phyloP scores from a whole-genome alignment of 2,888 invertebrate species.

The Papilio gigon region DNA sequence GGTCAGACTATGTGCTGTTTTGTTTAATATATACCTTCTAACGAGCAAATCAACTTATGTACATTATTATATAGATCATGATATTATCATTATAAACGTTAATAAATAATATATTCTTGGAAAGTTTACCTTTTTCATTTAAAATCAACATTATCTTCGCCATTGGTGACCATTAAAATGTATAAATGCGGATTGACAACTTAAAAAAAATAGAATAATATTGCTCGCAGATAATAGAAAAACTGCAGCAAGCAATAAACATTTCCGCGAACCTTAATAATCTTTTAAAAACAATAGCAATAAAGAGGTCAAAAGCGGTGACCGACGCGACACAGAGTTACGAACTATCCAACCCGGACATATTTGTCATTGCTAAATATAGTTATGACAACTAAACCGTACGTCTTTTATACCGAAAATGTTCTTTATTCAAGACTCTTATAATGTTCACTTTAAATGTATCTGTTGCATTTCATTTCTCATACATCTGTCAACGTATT shows the following conservation, averaged over 20 bases:
- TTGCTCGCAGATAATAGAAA: neutral
- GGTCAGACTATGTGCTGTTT: too few relatives aligned
- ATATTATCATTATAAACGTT: too few relatives aligned
- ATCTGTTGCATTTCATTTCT: neutral
- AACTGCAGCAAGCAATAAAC: neutral
- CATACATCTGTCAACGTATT: neutral
- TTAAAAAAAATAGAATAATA: neutral
- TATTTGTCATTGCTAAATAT: constrained; percentile 36
- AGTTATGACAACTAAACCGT: constrained; percentile 10
- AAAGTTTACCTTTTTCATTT: too few relatives aligned
- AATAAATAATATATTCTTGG: too few relatives aligned
- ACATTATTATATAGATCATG: too few relatives aligned
- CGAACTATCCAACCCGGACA: constrained; percentile 28
- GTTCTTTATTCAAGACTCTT: neutral
- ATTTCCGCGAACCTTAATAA: neutral
- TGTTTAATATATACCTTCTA: too few relatives aligned
- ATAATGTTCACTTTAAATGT: neutral
- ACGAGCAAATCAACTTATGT: too few relatives aligned
- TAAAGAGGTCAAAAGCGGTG: constrained; percentile 37
- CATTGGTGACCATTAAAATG: too few relatives aligned
- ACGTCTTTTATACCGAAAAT: neutral
- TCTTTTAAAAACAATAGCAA: constrained; percentile 13
- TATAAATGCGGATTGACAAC: too few relatives aligned
- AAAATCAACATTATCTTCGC: too few relatives aligned
- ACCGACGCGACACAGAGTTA: constrained; percentile 33